Evolutionary conservation across 2,888 invertebrate genomes (phyloP), one percentile per base, ranked within the genome.

Genomic region (Imbricaverruca yamaguchii): DNA sequence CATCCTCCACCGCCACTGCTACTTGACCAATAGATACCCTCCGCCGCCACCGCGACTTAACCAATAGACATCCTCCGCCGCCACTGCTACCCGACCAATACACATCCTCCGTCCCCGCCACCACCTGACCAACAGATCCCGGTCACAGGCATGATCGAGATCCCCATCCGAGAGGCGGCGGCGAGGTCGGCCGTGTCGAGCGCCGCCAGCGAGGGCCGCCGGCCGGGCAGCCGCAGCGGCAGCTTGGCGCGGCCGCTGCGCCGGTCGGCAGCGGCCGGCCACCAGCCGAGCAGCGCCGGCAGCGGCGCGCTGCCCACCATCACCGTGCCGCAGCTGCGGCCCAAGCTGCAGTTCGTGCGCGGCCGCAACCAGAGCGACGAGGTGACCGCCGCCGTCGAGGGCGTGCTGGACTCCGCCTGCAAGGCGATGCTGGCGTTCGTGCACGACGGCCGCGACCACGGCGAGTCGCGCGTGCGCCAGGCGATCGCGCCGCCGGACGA

Each of bases 331-430:
- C 74, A 74, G 74, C 74, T 74, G 74, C 53, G 21, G 53, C 74
- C 74, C 18, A 13, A 21, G 53, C 53, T 74, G 53, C 74, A 74
- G 74, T 74, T 74, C 74, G 74, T 55, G 7, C 39, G 74, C 21
- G 74, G 74, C 53, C 13, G 18, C 18, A 74, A 74, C 74, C 74
- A 74, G 74, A 39, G 53, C 53, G 74, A 74, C 7, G 74, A 74
- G 74, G 74, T 74, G 18, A 74, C 74, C 53, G 21, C 74, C 12
- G 74, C 74, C 74, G 74, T 74, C 53, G 74, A 74, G 53, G 74
- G 74, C 18, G 74, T 74, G 21, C 12, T 74, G 9, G 74, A 74
- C 74, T 53, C 53, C 8, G 74, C 74, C 18, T 74, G 53, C 74
- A 74, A 21, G 74, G 1, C 74, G 18, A 74, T 74, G 74, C 53